Evolutionary conservation across 2,888 invertebrate species (phyloP), one percentile per base, ranked within the genome.

Genomic region (Plagodis dolabraria): DNA sequence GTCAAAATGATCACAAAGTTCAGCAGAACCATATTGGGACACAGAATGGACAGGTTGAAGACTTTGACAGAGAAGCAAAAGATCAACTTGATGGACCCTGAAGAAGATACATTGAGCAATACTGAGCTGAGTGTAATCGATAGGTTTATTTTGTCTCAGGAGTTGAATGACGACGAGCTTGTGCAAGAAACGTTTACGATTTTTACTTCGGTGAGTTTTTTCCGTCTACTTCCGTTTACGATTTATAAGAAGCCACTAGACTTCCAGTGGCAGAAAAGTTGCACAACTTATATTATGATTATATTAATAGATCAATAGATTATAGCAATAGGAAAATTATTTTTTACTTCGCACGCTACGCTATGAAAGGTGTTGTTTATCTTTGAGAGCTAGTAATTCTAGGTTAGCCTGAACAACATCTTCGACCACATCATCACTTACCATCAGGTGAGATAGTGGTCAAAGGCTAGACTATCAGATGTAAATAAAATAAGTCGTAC

Each of bases 121-220:
- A 81, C 83, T 0, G 71, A 80, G 47, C 64, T 90, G 6, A 88
- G 89, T 67, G 83, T 87, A 0, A 80, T 90, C n/a, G 90, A 90
- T 48, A 79, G 87, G 52, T 86, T 90, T 53, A 71, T 89, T 48
- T 60, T 90, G 36, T 86, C 87, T 0, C 68, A 82, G 8, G 83
- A 85, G 45, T 63, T 90, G 10, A 65, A 75, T 56, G 42, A 56
- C 0, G 68, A 75, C 0, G 85, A 87, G 38, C 33, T 89, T 46
- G 2, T 77, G 2, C 63, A 73, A 0, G 89, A 88, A 66, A 88
- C 85, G 0, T 86, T 87, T 58, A 89, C 91, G 4, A 72, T 90
- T 59, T 91, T 90, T 65, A 90, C 89, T 40, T 82, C 89, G 45
- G 90, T 90, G 69, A 83, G 85, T 33, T 10, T 7, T 10, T 55